phyloP scores from a whole-genome alignment of 2,888 invertebrate genomes.

The Conistra vaccinii region DNA sequence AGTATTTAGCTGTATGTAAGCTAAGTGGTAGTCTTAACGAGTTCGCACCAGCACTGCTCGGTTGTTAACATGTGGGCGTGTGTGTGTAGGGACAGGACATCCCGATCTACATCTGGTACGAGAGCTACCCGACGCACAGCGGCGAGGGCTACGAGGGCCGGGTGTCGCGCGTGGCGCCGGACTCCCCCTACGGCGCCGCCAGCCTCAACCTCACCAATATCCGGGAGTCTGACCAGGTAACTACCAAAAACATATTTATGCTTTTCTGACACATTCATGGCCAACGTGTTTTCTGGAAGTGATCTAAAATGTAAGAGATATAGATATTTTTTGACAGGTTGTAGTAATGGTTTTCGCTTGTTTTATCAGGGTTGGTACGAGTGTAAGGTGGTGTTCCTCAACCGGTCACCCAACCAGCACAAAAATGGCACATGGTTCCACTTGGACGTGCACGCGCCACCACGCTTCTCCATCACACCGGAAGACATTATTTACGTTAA shows the following conservation, averaged over 20 bases:
- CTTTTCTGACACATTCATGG: not conserved
- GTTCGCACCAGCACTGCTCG: conserved; percentile 73
- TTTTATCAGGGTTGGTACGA: conserved; percentile 96
- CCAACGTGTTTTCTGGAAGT: not conserved
- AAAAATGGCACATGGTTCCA: conserved; percentile 99
- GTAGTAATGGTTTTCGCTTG: conserved; percentile 7
- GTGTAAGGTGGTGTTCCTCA: conserved; percentile 98
- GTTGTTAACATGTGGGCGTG: conserved; percentile 68
- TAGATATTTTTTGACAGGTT: not conserved
- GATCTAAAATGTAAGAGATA: not conserved
- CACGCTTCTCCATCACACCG: conserved; percentile 98
- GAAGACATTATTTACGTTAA: conserved; percentile 99
- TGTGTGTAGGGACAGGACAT: conserved; percentile 96
- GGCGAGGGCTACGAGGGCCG: conserved; percentile 98
- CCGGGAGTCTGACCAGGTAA: conserved; percentile 95
- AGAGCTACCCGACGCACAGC: conserved; percentile 99
- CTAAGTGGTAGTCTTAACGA: conserved; percentile 65
- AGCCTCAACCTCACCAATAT: conserved; percentile 99
- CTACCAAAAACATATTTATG: not conserved
- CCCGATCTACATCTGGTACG: conserved; percentile 99
- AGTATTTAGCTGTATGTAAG: conserved; percentile 63
- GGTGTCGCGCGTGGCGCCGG: conserved; percentile 96
- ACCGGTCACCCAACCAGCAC: conserved; percentile 97
- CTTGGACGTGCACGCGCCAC: conserved; percentile 99
- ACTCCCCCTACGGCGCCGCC: conserved; percentile 97